Evolutionary conservation across 2,888 invertebrate genomes (phyloP), one percentile per base, ranked within the genome.

Genomic region (Xiphydria camelus): DNA sequence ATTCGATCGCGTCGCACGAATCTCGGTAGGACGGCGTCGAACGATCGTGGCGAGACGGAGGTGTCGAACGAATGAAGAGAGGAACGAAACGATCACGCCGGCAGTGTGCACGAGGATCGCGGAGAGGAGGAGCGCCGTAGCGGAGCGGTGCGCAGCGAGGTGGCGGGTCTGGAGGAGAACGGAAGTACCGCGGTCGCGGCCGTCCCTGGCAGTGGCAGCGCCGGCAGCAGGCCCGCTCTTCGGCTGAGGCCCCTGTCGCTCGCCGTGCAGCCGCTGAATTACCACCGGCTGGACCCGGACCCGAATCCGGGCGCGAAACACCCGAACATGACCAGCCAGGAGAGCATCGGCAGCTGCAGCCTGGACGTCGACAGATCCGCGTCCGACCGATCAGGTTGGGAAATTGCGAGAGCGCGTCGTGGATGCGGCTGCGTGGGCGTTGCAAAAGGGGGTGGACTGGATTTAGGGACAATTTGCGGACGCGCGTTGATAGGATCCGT

Each of bases 301-400:
- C 48, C 47, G 5, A 29, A 45, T 38, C 17, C 43, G 21, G 46
- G 45, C 32, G 23, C 42, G 17, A 50, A 49, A 38, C 53, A 53
- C 49, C 59, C 61, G 9, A 68, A 67, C 60, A 75, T 74, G 75
- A 73, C 75, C 45, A 75, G 75, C 61, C 74, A 75, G 77, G 91
- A 91, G 76, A 91, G 91, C 44, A 91, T 91, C 66, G 91, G 91
- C 64, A 88, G 88, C 79, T 91, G 91, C 78, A 91, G 91, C 59
- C 79, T 91, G 68, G 91, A 91, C 76, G 88, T 89, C 76, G 90
- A 91, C 69, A 87, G 86, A 29, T 73, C 75, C 45, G 70, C 71
- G 40, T 75, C 75, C 65, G 74, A 73, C 63, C 75, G 73, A 68
- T 75, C 75, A 75, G 75, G 75, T 75, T 73, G 59, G 73, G 43